These are phyloP conservation scores for Prionace glauca DNA, from an alignment of 2,797 vertebrate genomes.

Conservation along the genomic window DNA sequence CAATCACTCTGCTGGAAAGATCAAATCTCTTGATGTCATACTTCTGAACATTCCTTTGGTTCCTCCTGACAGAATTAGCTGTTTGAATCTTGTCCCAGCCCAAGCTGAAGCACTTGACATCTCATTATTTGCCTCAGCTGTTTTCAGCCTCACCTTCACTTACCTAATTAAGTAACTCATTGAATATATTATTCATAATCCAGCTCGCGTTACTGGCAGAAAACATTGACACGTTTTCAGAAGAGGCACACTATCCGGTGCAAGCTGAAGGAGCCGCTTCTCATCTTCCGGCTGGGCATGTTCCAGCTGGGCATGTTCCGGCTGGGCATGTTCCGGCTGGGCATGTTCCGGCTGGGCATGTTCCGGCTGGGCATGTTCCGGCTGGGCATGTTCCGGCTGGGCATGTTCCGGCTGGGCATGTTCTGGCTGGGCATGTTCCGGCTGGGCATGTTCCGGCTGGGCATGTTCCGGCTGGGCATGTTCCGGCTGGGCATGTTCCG, in stretches of 20 bases:
- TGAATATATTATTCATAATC: constrained; percentile 56
- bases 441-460: too few relatives aligned
- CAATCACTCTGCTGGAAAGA: background rate
- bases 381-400: too few relatives aligned
- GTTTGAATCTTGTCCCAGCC: constrained; percentile 51
- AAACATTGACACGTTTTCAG: constrained; percentile 43
- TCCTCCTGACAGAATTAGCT: constrained; percentile 49
- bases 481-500: too few relatives aligned
- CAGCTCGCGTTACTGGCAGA: constrained; percentile 47
- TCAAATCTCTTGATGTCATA: constrained; percentile 46
- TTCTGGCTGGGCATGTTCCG: too few relatives aligned
- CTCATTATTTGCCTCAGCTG: constrained; percentile 58
- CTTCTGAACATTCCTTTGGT: constrained; percentile 49
- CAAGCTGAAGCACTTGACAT: constrained; percentile 50
- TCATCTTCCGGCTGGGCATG: too few relatives aligned
- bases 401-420: too few relatives aligned
- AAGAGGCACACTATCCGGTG: constrained; percentile 42
- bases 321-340: too few relatives aligned
- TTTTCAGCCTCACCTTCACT: constrained; percentile 59
- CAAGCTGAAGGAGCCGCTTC: background rate
- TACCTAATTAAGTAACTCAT: constrained; percentile 59
- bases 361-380: too few relatives aligned
- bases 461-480: too few relatives aligned
- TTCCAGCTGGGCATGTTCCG: too few relatives aligned
- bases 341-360: too few relatives aligned